Base-by-base conservation (phyloP, 1,140 invertebrate genomes). In the Protaetia brevitarsis region DNA sequence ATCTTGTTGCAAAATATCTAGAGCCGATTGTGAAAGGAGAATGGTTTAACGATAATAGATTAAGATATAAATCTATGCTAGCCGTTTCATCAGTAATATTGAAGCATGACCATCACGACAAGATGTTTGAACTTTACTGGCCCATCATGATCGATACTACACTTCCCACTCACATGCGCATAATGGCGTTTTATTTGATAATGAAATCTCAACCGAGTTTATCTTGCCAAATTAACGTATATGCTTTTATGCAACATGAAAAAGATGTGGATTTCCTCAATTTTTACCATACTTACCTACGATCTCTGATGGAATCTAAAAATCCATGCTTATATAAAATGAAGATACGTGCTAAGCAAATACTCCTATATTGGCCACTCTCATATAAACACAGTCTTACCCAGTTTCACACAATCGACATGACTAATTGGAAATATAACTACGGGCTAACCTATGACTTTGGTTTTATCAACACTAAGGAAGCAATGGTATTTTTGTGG, bases 171-270 rank as follows among this genome's bases (percentile, higher is more conserved):
- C 64, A 76, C 19, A 8, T 81, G 5, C 74, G 81, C 59, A 72
- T 77, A 2, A 65, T 68, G 16, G 79, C 82, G 26, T 79, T 79
- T 28, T 72, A 74, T 1, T 64, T 79, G n/a, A 30, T 82, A 3
- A 79, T 82, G 66, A 63, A 73, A 23, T 72, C 77, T 30, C 36
- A 72, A 45, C 75, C 78, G 16, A 58, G 73, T n/a, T 68, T 78
- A 66, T 64, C 71, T 3, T 67, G 70, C 27, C 56, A 80, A 10
- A 72, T 78, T 66, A 79, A 78, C 36, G 69, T 83, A 6, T 77
- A 79, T 56, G 79, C 76, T 76, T 71, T 77, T 7, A 81, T 83
- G 79, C 64, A 73, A 8, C 57, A 75, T 7, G 79, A 81, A 64
- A 71, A 68, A 5, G 70, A 79, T 57, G 63, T 75, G 19, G 75